These are phyloP conservation scores for Lates calcarifer DNA, from an alignment of 2,113 vertebrate species.

Conservation along the genomic window DNA sequence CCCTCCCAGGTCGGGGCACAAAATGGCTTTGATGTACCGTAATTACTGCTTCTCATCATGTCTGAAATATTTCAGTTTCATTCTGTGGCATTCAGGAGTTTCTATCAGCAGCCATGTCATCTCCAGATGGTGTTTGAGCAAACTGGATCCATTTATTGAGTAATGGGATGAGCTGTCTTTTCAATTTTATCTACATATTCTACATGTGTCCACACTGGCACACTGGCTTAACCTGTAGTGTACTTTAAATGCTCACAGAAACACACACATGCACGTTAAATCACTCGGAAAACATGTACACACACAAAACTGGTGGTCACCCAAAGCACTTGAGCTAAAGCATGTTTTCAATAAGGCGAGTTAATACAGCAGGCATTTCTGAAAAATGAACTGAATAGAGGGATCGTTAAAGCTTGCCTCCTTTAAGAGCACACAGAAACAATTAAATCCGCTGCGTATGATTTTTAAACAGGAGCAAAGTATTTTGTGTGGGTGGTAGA, in stretches of 20 bases:
- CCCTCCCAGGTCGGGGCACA: slow-evolving; percentile 53
- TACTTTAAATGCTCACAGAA: background rate
- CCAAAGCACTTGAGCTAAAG: slow-evolving; percentile 2
- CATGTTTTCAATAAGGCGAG: slow-evolving; percentile 56
- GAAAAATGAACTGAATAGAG: slow-evolving; percentile 40
- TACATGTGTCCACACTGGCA: background rate
- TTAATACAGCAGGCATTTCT: slow-evolving; percentile 26
- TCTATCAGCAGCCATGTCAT: slow-evolving; percentile 50
- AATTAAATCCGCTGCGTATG: slow-evolving; percentile 49
- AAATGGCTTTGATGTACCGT: slow-evolving; percentile 23
- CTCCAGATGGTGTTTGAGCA: slow-evolving; percentile 53
- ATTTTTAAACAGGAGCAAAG: slow-evolving; percentile 67
- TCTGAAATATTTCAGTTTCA: slow-evolving; percentile 53
- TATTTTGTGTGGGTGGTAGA: slow-evolving; percentile 67
- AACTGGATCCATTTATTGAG: slow-evolving; percentile 43
- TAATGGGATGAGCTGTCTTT: slow-evolving; percentile 39
- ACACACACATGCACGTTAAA: background rate
- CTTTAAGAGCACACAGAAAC: slow-evolving; percentile 65
- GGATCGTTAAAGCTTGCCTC: slow-evolving; percentile 44
- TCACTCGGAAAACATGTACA: background rate
- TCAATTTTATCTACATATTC: background rate
- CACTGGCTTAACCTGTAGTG: background rate
- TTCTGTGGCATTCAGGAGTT: slow-evolving; percentile 46
- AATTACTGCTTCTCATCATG: slow-evolving; percentile 51
- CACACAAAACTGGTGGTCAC: slow-evolving; percentile 21